Base-by-base conservation (phyloP, 2,113 vertebrate genomes). In the Caloenas nicobarica region DNA sequence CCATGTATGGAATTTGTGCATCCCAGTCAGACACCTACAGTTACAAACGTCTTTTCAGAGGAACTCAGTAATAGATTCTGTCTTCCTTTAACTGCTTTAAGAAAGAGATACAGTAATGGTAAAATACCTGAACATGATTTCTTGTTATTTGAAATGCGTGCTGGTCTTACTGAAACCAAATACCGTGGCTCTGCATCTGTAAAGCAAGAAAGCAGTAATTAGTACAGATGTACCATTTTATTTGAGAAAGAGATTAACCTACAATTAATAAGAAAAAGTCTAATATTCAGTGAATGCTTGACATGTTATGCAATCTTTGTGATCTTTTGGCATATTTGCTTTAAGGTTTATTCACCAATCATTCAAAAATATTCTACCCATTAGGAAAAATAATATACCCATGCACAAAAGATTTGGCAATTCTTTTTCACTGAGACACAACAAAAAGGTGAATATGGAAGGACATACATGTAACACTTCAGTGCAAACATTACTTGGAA, bases 141-240 rank as follows among this genome's bases (percentile, higher is more conserved):
- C 97, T 99, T 99, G 90, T 98, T 98, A 44, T 98, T 98, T 66
- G 99, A 98, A 97, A 95, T 46, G 8, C 98, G 98, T 57, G 98
- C 98, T 18, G 98, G 98, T 95, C 99, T 98, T 24, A 99, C 98
- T 4, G 98, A 98, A 58, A 99, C 98, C 82, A 99, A 97, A 91
- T 99, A 99, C 78, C 99, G 98, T 1, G 99, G 99, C 62, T 99
- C 99, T 28, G 99, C 99, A 97, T 99, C 99, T 99, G 94, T 86
- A 98, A 97, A 91, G 36, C 54, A 96, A 78, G 61, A 70, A 78
- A 60, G 40, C 33, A 56, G 22, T 8, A 73, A 81, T 95, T 77
- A 94, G 21, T 79, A 89, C 23, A 93, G 58, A 34, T 2, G 6
- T 42, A 58, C 33, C 40, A 48, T 85, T 46, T 46, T 61, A 83